These are phyloP conservation scores for Acipenser oxyrinchus DNA, from an alignment of 2,797 vertebrate genomes.

Conservation along the genomic window DNA sequence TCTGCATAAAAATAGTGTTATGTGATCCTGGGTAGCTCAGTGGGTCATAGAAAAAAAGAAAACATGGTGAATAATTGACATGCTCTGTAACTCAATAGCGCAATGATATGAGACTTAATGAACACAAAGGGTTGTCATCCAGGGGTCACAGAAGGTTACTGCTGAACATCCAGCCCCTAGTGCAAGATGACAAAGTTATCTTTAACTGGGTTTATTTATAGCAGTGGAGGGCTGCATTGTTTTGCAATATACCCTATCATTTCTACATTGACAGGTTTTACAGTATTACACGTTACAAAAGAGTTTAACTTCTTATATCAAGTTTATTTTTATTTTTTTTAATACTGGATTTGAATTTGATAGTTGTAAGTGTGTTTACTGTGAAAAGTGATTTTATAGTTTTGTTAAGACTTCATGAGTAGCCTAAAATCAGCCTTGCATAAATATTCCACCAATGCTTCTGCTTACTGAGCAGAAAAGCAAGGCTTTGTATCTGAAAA, in stretches of 20 bases:
- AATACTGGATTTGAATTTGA: no score
- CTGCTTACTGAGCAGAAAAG: constrained; percentile 11
- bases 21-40: not conserved
- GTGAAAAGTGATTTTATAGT: no score
- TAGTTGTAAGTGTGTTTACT: no score
- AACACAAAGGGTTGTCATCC: constrained; percentile 25
- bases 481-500: not conserved
- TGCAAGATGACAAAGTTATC: constrained; percentile 42
- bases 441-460: no score
- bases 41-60: not conserved
- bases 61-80: constrained; percentile 30
- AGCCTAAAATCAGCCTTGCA: no score
- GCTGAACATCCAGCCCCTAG: not conserved
- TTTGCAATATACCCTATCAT: constrained; percentile 35
- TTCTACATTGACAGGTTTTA: no score
- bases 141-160: constrained; percentile 14
- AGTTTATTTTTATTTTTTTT: no score
- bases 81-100: constrained; percentile 39
- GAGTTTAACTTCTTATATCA: no score
- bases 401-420: no score
- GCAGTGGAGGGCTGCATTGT: constrained; percentile 42
- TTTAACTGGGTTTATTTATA: constrained; percentile 54
- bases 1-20: not conserved
- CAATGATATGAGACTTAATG: constrained; percentile 34
- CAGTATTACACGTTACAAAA: no score